phyloP scores from a whole-genome alignment of 30 jellyfish, hydroid and myxozoan genomes.

The Aurelia coerulea region DNA sequence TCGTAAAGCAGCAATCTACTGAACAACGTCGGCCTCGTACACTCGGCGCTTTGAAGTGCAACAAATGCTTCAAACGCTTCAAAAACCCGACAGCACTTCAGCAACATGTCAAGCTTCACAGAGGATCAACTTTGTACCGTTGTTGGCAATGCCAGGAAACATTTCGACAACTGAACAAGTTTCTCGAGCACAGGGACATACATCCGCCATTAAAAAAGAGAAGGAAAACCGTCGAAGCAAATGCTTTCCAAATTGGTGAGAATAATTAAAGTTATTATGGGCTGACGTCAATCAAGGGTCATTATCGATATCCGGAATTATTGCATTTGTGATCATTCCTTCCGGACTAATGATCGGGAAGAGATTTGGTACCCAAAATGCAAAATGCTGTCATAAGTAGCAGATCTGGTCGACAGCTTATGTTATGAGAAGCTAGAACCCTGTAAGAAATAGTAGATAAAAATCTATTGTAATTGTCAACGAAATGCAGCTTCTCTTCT shows the following conservation, averaged over 20 bases:
- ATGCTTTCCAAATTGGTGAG: slow-evolving; percentile 64
- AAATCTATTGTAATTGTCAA: too few relatives aligned
- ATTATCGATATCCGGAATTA: too few relatives aligned
- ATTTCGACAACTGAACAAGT: slow-evolving; percentile 48
- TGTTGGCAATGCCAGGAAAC: slow-evolving; percentile 67
- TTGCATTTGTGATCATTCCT: too few relatives aligned
- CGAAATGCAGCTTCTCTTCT: too few relatives aligned
- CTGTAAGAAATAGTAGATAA: too few relatives aligned
- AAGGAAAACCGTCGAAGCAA: slow-evolving; percentile 29
- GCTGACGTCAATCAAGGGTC: too few relatives aligned
- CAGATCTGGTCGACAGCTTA: too few relatives aligned
- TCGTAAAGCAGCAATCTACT: slow-evolving; percentile 8
- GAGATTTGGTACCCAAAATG: too few relatives aligned
- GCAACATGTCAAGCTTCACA: slow-evolving; percentile 66
- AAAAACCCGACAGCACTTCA: slow-evolving; percentile 59
- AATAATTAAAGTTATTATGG: neutral
- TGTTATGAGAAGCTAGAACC: too few relatives aligned
- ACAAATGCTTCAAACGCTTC: slow-evolving; percentile 64
- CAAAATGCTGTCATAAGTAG: too few relatives aligned
- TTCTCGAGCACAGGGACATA: slow-evolving; percentile 57
- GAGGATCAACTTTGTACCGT: slow-evolving; percentile 64
- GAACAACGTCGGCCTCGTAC: slow-evolving; percentile 32
- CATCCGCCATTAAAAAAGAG: slow-evolving; percentile 69
- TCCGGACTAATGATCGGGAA: too few relatives aligned
- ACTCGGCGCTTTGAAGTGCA: slow-evolving; percentile 43